phyloP scores from a whole-genome alignment of 2,797 vertebrate genomes.

The Syngnathus rostellatus region DNA sequence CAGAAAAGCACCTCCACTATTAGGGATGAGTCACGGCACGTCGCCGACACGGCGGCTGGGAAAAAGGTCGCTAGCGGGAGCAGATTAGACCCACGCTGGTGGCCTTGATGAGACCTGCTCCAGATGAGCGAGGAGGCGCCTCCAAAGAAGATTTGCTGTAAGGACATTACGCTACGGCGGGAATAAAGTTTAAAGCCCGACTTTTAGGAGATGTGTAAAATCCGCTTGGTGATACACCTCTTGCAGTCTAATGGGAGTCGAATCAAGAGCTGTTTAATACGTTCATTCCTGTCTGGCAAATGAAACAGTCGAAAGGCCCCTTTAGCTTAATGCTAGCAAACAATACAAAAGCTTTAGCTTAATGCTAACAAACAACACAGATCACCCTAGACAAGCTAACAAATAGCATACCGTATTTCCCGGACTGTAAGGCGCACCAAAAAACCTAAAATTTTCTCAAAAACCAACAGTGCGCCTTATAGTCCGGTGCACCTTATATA shows the following conservation, averaged over 20 bases:
- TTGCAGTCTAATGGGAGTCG: neutral
- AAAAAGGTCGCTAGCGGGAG: constrained; percentile 43
- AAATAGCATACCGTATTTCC: too few species aligned
- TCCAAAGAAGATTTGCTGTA: constrained; percentile 11
- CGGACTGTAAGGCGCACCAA: too few species aligned
- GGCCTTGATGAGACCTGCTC: constrained; percentile 47
- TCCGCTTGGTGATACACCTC: neutral
- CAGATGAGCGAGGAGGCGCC: constrained; percentile 39
- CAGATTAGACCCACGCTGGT: constrained; percentile 53
- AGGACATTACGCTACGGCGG: neutral
- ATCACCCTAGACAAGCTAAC: too few species aligned
- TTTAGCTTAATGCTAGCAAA: too few species aligned
- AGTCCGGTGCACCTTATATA: too few species aligned
- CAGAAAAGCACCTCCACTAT: constrained; percentile 2
- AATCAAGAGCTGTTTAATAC: neutral
- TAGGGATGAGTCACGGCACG: constrained; percentile 34
- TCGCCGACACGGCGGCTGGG: constrained; percentile 30
- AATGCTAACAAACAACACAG: too few species aligned
- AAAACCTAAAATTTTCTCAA: too few species aligned
- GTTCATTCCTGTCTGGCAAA: neutral
- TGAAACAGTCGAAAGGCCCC: too few species aligned
- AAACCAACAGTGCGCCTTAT: too few species aligned
- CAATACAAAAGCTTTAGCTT: too few species aligned
- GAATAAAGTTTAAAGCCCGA: neutral
- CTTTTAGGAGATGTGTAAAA: neutral